These are phyloP conservation scores for Troides helena DNA, from an alignment of 2,888 invertebrate genomes.

Conservation along the genomic window DNA sequence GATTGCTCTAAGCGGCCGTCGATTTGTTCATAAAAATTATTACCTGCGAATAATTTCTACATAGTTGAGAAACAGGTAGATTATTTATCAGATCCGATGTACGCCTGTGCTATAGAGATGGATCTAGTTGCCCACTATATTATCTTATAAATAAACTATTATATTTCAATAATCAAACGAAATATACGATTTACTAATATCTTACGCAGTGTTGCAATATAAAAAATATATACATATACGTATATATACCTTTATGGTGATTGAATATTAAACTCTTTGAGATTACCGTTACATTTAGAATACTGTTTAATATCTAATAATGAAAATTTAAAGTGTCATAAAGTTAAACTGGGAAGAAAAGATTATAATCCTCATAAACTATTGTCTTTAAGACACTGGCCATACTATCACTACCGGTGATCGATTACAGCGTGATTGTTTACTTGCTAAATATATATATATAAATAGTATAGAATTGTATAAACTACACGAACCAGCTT, in stretches of 20 bases:
- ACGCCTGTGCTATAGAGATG: neutral
- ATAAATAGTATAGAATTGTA: constrained; percentile 12
- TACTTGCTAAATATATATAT: constrained; percentile 18
- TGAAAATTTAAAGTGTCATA: constrained; percentile 9
- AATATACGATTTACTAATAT: constrained; percentile 1
- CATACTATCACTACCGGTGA: constrained; percentile 57
- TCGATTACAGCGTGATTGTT: constrained; percentile 21
- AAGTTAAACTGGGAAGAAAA: constrained; percentile 20
- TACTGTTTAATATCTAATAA: constrained; percentile 18
- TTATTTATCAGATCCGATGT: neutral
- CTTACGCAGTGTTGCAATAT: constrained; percentile 20
- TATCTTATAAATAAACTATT: constrained; percentile 1
- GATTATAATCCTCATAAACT: constrained; percentile 35
- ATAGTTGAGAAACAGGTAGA: neutral
- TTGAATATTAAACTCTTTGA: constrained; percentile 31
- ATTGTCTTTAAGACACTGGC: constrained; percentile 66
- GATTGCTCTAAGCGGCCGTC: neutral
- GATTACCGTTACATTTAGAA: constrained; percentile 21
- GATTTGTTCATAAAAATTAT: neutral
- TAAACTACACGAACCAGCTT: constrained; percentile 20
- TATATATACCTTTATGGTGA: constrained; percentile 26
- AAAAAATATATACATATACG: constrained; percentile 23
- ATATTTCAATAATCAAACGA: constrained; percentile 2
- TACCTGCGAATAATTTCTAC: neutral
- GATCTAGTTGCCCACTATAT: neutral